Base-by-base conservation (phyloP, 2,113 vertebrate species). In the Calonectris borealis region DNA sequence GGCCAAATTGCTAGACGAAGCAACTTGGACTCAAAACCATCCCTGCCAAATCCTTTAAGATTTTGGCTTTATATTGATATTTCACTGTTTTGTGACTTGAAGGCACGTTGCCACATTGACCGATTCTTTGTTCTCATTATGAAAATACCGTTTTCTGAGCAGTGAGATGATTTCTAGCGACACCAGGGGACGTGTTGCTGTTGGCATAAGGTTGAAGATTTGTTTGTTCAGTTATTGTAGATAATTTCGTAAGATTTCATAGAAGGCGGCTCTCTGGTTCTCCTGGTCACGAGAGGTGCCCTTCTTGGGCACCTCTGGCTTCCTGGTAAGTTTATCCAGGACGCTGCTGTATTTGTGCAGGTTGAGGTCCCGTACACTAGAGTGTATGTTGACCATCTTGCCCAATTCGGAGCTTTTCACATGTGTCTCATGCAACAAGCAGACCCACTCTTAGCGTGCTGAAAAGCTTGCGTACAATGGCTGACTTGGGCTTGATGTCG, bases 391-490 rank as follows among this genome's bases (percentile, higher is more conserved):
- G 29, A 13, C 22, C 31, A 16, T 17, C 31, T 77, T 57, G 80
- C 27, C 20, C 15, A 7, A 1, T 12, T 49, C 13, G 19, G 46
- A 66, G 22, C 70, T 36, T 49, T 70, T 16, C 26, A 38, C 0
- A 0, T 9, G 18, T 25, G 14, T 54, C 61, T 80, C 10, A 1
- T 29, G 25, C 10, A 10, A 49, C 12, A 32, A 38, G 22, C 48
- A 40, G 31, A 32, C 17, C 54, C 16, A 3, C 22, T 5, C 42
- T 24, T 44, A 2, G 15, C 24, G 49, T 48, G 22, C 44, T 79
- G 8, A 55, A n/a, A 38, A 16, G 5, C 16, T n/a, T 38, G 12
- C 0, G 4, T 61, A 9, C 0, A 3, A 18, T 54, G 68, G 34
- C 4, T 20, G 6, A 18, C 36, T 60, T 0, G 6, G 38, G 51